phyloP scores from a whole-genome alignment of 1,140 invertebrate genomes.

The Drosophila burlai region DNA sequence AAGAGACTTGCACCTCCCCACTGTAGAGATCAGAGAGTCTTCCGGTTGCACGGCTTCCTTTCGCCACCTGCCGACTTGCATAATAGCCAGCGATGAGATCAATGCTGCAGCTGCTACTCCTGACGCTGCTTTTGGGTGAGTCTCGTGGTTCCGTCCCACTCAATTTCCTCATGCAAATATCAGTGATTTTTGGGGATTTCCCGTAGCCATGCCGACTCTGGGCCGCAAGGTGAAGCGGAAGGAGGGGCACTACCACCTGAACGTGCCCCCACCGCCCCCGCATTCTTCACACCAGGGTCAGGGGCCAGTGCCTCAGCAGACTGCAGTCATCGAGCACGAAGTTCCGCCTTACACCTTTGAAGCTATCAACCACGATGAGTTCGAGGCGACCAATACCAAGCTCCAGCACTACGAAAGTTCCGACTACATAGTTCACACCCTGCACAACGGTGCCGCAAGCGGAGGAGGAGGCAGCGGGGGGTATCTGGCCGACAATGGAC shows the following conservation, averaged over 20 bases:
- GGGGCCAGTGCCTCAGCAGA: slow-evolving; percentile 36
- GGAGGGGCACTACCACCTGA: slow-evolving; percentile 68
- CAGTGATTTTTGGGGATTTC: slow-evolving; percentile 15
- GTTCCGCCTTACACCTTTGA: slow-evolving; percentile 69
- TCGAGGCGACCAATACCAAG: slow-evolving; percentile 28
- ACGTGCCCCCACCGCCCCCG: slow-evolving; percentile 70
- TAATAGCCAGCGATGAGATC: slow-evolving; percentile 54
- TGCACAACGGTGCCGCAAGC: slow-evolving; percentile 1
- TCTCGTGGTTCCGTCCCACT: background rate
- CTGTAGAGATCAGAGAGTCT: slow-evolving; percentile 23
- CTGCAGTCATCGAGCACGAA: slow-evolving; percentile 47
- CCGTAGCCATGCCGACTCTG: slow-evolving; percentile 36
- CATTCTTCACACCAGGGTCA: slow-evolving; percentile 19
- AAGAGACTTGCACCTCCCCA: background rate
- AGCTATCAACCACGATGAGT: slow-evolving; percentile 69
- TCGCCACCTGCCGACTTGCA: slow-evolving; percentile 47
- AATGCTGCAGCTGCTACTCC: slow-evolving; percentile 40
- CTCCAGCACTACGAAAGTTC: slow-evolving; percentile 45
- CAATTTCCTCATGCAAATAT: slow-evolving; percentile 30
- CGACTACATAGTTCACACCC: slow-evolving; percentile 52
- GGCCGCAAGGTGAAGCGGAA: slow-evolving; percentile 80
- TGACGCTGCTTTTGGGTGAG: slow-evolving; percentile 69
- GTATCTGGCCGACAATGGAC: slow-evolving; percentile 83
- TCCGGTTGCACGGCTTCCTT: slow-evolving; percentile 57
- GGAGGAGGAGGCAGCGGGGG: slow-evolving; percentile 24